Conservation (phyloP, 2,113 vertebrate genomes). For the Oceanodroma tethys region DNA sequence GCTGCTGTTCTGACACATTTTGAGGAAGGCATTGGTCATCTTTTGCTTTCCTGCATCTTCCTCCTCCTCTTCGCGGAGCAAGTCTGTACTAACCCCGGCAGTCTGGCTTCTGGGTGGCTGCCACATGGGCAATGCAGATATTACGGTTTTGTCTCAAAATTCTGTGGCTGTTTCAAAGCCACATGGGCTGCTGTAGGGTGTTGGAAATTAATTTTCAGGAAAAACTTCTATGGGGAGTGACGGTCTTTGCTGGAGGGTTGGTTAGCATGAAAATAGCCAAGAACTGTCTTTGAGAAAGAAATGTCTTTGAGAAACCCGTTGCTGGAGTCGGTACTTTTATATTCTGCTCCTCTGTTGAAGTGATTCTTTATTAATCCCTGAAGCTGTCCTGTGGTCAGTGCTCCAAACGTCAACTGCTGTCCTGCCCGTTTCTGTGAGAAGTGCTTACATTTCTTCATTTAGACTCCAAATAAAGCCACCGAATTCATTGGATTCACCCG, state of each 20-base stretch:
- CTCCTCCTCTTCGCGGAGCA: background rate
- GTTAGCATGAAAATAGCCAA: background rate
- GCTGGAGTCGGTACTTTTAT: background rate
- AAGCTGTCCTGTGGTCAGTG: background rate
- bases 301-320: background rate
- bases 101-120: background rate
- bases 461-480: background rate
- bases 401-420: background rate
- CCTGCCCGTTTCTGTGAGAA: accelerated
- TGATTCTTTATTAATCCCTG: background rate
- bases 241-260: background rate
- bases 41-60: background rate
- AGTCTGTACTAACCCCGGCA: accelerated
- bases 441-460: accelerated
- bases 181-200: background rate
- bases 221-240: background rate
- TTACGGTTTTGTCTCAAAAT: background rate
- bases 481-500: background rate
- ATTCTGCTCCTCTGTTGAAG: background rate
- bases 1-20: accelerated
- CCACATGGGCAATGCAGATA: background rate
- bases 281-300: background rate
- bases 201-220: background rate
- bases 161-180: background rate
- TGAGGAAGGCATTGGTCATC: background rate